These are phyloP conservation scores for Cinara cedri DNA, from an alignment of 2,888 invertebrate genomes.

Conservation along the genomic window DNA sequence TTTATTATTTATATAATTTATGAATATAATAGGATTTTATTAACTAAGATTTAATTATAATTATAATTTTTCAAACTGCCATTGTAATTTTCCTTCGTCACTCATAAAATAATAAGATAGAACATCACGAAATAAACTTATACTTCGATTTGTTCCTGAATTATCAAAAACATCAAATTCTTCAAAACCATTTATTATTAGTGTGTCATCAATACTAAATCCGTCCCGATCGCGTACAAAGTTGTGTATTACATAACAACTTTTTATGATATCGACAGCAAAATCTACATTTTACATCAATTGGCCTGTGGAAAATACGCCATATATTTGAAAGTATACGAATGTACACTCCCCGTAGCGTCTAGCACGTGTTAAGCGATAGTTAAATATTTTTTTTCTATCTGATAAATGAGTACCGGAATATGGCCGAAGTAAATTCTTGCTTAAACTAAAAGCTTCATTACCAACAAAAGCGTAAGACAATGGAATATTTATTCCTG, in stretches of 20 bases:
- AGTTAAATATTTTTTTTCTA: conserved; percentile 60
- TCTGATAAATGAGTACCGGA: conserved; percentile 58
- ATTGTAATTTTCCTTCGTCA: conserved; percentile 41
- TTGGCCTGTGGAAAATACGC: conserved; percentile 61
- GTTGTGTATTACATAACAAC: conserved; percentile 60
- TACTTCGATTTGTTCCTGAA: conserved; percentile 33
- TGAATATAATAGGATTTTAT: too few species aligned
- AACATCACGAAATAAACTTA: conserved; percentile 41
- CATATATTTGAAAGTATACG: conserved; percentile 61
- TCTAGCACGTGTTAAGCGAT: conserved; percentile 59
- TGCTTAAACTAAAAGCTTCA: conserved; percentile 60
- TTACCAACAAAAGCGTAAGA: conserved; percentile 61
- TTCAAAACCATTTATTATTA: conserved; percentile 59
- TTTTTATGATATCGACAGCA: conserved; percentile 61
- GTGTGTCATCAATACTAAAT: conserved; percentile 59
- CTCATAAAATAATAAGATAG: conserved; percentile 50
- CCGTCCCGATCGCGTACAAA: conserved; percentile 59
- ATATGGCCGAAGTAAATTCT: conserved; percentile 59
- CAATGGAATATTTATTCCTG: conserved; percentile 59
- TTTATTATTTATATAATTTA: conserved; percentile 32
- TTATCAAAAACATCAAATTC: conserved; percentile 60
- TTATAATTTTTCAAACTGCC: conserved; percentile 44
- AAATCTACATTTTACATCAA: conserved; percentile 60
- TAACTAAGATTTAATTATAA: conserved; percentile 29
- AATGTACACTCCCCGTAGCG: conserved; percentile 60